phyloP scores from a whole-genome alignment of 2,888 invertebrate species.

The Teleogryllus oceanicus region DNA sequence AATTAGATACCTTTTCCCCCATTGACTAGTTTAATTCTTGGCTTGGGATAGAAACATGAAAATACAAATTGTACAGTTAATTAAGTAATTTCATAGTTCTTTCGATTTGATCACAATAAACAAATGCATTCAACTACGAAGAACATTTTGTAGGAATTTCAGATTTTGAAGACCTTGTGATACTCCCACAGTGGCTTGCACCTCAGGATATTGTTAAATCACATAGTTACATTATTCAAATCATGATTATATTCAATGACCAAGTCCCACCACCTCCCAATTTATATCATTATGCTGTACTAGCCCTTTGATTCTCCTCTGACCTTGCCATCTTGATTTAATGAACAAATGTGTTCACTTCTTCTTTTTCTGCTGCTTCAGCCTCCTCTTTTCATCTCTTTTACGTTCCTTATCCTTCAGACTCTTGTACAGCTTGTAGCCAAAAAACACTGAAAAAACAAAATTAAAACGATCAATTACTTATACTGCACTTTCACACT shows the following conservation, averaged over 20 bases:
- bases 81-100: too few species aligned
- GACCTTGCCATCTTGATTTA: neutral
- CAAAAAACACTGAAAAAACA: conserved; percentile 73
- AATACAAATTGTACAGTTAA: too few species aligned
- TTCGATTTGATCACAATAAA: too few species aligned
- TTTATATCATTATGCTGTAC: neutral
- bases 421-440: conserved; percentile 78
- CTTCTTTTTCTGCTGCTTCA: conserved; percentile 76
- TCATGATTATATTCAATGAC: neutral
- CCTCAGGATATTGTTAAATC: too few species aligned
- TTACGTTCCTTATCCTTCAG: conserved; percentile 71
- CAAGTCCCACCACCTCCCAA: neutral
- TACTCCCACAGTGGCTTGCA: too few species aligned
- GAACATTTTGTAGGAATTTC: too few species aligned
- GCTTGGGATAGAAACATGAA: too few species aligned
- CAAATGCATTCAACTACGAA: too few species aligned
- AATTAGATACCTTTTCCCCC: too few species aligned
- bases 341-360: conserved; percentile 53
- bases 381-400: conserved; percentile 75
- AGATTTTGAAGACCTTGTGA: too few species aligned
- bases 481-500: too few species aligned
- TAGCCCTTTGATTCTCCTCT: neutral
- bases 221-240: neutral
- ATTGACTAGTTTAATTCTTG: too few species aligned
- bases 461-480: conserved; percentile 28